A percentile compares a stretch with the other conserved stretches of the same genome.
Conservation (phyloP, 2,797 vertebrate genomes). For the Acestrorhynchus altus region DNA sequence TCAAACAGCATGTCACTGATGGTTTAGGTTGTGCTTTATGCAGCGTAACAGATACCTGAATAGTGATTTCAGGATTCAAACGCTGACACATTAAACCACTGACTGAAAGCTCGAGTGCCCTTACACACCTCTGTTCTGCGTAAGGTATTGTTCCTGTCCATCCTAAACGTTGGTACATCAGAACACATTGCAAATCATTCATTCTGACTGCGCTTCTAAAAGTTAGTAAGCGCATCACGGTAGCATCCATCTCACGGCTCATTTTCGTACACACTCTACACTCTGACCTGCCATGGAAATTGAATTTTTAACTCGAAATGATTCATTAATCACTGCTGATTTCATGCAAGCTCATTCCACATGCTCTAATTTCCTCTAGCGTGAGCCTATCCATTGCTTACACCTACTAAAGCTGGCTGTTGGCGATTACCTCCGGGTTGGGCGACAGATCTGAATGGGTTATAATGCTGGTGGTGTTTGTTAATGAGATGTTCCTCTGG, state of each 20-base stretch:
- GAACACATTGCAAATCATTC: not conserved
- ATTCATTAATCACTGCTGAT: not conserved
- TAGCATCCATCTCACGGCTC: not conserved
- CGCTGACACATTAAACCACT: no score
- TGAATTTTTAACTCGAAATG: not conserved
- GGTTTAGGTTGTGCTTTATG: no score
- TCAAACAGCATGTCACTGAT: no score
- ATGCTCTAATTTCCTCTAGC: not conserved
- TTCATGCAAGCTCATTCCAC: not conserved
- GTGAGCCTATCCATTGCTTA: not conserved
- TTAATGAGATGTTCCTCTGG: slow-evolving; percentile 48
- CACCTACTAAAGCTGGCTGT: not conserved
- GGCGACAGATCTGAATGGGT: not conserved
- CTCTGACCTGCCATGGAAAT: not conserved
- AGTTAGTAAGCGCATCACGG: not conserved
- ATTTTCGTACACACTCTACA: not conserved
- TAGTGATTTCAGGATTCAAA: no score
- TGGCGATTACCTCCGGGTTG: not conserved
- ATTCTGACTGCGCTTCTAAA: not conserved
- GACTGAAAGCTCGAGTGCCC: no score
- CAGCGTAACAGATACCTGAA: no score
- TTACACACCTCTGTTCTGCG: not conserved
- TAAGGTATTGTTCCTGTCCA: no score
- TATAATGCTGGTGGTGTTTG: not conserved
- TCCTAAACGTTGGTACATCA: not conserved